Percentiles rank a stretch among this genome's conserved stretches.
Evolutionary conservation across 2,888 invertebrate genomes (phyloP).

Genomic region (Lagria hirta): DNA sequence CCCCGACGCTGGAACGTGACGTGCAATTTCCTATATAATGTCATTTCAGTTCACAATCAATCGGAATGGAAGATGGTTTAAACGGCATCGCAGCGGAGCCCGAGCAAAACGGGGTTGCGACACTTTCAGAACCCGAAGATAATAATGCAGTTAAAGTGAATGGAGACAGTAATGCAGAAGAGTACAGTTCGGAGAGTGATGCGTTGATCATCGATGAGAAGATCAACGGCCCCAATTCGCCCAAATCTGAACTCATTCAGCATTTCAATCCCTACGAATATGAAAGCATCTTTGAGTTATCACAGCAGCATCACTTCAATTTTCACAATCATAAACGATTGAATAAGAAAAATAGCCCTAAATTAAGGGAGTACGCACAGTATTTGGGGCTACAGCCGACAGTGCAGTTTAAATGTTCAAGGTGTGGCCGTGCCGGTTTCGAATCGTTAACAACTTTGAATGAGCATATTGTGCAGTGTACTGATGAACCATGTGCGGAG

Average conservation of each 20-base stretch:
- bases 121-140: slow-evolving; percentile 40
- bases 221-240: slow-evolving; percentile 14
- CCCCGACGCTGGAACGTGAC: too few species aligned
- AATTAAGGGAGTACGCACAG: slow-evolving; percentile 65
- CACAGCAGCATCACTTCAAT: slow-evolving; percentile 35
- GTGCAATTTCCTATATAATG: slow-evolving; percentile 1
- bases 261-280: slow-evolving; percentile 52
- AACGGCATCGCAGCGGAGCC: slow-evolving; percentile 39
- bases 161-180: slow-evolving; percentile 42
- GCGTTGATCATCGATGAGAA: slow-evolving; percentile 51
- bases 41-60: slow-evolving; percentile 16
- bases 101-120: slow-evolving; percentile 45
- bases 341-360: slow-evolving; percentile 44
- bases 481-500: slow-evolving; percentile 36
- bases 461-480: slow-evolving; percentile 69
- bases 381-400: slow-evolving; percentile 71
- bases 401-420: slow-evolving; percentile 72
- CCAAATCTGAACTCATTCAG: slow-evolving; percentile 11
- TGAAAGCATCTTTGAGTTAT: slow-evolving; percentile 51
- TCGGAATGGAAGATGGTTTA: slow-evolving; percentile 54
- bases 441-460: slow-evolving; percentile 67
- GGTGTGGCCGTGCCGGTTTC: slow-evolving; percentile 70
- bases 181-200: slow-evolving; percentile 51
- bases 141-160: slow-evolving; percentile 42
- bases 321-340: slow-evolving; percentile 28